These are phyloP conservation scores for Drosophila suzukii DNA, from an alignment of 1,140 invertebrate species.

Conservation along the genomic window DNA sequence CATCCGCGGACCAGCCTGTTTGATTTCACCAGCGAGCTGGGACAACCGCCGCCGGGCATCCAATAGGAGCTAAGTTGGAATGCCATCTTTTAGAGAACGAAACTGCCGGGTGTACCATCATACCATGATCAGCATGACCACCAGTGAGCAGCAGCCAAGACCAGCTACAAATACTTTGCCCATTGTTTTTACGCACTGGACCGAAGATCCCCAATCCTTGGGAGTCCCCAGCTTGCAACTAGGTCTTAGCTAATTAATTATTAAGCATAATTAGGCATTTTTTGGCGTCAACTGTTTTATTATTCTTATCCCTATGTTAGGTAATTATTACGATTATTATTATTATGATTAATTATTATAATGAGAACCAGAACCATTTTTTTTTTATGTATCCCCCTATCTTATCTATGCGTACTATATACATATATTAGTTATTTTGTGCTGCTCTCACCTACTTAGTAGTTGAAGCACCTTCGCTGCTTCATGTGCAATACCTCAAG, in stretches of 20 bases:
- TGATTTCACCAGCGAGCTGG: slow-evolving; percentile 83
- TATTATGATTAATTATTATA: not conserved
- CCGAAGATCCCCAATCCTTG: not conserved
- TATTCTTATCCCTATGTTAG: slow-evolving; percentile 35
- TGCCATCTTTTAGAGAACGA: slow-evolving; percentile 82
- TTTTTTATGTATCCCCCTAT: slow-evolving; percentile 13
- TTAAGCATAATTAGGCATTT: slow-evolving; percentile 39
- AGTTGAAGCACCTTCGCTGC: slow-evolving; percentile 66
- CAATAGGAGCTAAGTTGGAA: slow-evolving; percentile 84
- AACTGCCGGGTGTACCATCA: not conserved
- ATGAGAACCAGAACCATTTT: slow-evolving; percentile 5
- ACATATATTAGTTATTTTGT: slow-evolving; percentile 33
- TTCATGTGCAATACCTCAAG: slow-evolving; percentile 79
- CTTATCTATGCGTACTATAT: slow-evolving; percentile 17
- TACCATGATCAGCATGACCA: not conserved
- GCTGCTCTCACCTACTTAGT: slow-evolving; percentile 66
- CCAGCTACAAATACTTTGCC: slow-evolving; percentile 80
- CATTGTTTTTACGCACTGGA: slow-evolving; percentile 24
- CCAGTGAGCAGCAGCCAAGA: slow-evolving; percentile 17
- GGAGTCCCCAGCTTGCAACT: not conserved
- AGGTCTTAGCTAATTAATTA: slow-evolving; percentile 30
- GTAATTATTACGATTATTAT: slow-evolving; percentile 21
- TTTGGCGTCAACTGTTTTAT: slow-evolving; percentile 49
- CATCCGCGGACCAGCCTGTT: slow-evolving; percentile 74
- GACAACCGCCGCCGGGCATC: slow-evolving; percentile 83